Percentiles rank a stretch among this genome's conserved stretches.
Evolutionary conservation across 2,888 invertebrate species (phyloP).

Genomic region (Ichneumoninae sp.): DNA sequence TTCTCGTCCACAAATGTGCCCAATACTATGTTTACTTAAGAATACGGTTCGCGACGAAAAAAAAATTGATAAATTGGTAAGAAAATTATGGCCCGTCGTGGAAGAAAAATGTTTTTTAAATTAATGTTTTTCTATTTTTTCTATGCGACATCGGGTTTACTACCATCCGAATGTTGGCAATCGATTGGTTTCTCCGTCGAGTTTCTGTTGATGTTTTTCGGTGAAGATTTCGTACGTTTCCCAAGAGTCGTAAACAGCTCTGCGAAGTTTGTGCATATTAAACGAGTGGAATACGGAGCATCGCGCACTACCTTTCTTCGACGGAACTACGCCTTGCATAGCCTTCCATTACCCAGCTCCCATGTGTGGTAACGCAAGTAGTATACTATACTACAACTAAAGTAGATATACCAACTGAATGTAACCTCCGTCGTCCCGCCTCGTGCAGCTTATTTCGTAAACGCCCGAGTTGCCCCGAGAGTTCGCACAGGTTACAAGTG

Average conservation of each 20-base stretch:
- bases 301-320: slow-evolving; percentile 63
- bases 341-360: slow-evolving; percentile 53
- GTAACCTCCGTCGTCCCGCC: slow-evolving; percentile 1
- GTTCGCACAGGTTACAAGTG: slow-evolving; percentile 36
- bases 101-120: too few species aligned
- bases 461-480: slow-evolving; percentile 30
- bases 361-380: slow-evolving; percentile 57
- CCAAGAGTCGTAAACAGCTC: neutral
- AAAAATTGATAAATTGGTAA: too few species aligned
- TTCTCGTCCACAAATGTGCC: too few species aligned
- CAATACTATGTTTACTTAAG: too few species aligned
- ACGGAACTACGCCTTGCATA: slow-evolving; percentile 59
- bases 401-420: slow-evolving; percentile 15
- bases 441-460: slow-evolving; percentile 58
- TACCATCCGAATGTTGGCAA: neutral
- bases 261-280: neutral
- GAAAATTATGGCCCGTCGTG: too few species aligned
- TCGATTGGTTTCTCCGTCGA: slow-evolving; percentile 53
- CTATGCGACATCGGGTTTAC: neutral
- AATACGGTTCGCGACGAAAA: too few species aligned
- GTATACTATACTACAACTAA: slow-evolving; percentile 18
- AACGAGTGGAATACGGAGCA: slow-evolving; percentile 24
- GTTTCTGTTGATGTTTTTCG: slow-evolving; percentile 62
- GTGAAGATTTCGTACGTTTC: slow-evolving; percentile 66
- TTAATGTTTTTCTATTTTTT: neutral